Percentiles rank a stretch among this genome's conserved stretches.
Conservation (phyloP, 2,797 vertebrate species). For the Channallabes apus region DNA sequence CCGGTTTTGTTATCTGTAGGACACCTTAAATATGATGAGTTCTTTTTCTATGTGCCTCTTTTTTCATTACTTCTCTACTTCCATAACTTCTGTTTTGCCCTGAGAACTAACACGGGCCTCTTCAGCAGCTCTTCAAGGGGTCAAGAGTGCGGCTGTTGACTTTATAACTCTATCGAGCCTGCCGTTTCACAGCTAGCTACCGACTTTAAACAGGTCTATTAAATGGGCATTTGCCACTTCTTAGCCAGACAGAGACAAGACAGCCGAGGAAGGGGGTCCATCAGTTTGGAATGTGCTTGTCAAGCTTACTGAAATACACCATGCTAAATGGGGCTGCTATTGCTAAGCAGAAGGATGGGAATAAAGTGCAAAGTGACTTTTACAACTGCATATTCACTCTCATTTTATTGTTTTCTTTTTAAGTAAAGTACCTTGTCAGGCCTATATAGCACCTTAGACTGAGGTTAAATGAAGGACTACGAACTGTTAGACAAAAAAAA, state of each 20-base stretch:
- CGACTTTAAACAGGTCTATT: conserved; percentile 59
- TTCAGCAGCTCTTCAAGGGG: conserved; percentile 53
- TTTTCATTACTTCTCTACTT: conserved; percentile 24
- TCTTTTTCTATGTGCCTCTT: conserved; percentile 19
- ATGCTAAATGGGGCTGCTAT: conserved; percentile 46
- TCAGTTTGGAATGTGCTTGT: conserved; percentile 54
- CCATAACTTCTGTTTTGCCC: conserved; percentile 30
- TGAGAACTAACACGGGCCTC: conserved; percentile 51
- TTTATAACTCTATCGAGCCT: conserved; percentile 58
- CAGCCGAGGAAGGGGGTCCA: conserved; percentile 54
- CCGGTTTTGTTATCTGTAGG: background rate
- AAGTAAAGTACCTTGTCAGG: conserved; percentile 29
- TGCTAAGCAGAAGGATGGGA: conserved; percentile 35
- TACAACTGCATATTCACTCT: conserved; percentile 34
- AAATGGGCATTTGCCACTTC: conserved; percentile 57
- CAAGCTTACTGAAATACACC: conserved; percentile 52
- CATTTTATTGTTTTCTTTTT: conserved; percentile 33
- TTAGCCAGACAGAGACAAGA: conserved; percentile 56
- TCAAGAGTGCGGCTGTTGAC: conserved; percentile 58
- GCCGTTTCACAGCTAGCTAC: conserved; percentile 59
- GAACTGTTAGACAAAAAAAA: conserved; percentile 18
- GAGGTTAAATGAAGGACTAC: background rate
- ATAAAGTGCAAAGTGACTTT: conserved; percentile 46
- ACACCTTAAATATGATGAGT: background rate
- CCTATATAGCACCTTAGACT: conserved; percentile 25